Conservation (phyloP, 2,888 invertebrate genomes). For the Dioctria linearis region DNA sequence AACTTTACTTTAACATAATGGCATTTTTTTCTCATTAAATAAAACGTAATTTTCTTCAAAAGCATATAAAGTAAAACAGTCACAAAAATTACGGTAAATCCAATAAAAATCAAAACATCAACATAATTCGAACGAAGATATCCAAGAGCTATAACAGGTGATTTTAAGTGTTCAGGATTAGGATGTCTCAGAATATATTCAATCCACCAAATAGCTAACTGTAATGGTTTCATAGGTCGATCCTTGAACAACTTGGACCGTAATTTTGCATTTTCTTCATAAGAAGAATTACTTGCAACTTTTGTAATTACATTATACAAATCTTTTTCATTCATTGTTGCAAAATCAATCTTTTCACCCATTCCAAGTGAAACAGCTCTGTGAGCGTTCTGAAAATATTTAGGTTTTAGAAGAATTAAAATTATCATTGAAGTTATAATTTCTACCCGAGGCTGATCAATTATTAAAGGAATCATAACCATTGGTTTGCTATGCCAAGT, state of each 20-base stretch:
- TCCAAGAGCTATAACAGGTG: slow-evolving; percentile 70
- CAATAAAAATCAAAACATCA: slow-evolving; percentile 37
- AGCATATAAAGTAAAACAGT: too few species aligned
- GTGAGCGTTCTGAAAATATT: slow-evolving; percentile 50
- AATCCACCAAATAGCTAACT: slow-evolving; percentile 75
- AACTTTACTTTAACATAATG: too few species aligned
- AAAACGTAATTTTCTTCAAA: too few species aligned
- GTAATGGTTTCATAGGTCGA: slow-evolving; percentile 73
- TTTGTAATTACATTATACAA: slow-evolving; percentile 57
- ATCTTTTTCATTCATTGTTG: slow-evolving; percentile 57
- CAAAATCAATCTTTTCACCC: slow-evolving; percentile 59
- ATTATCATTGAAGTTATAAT: not conserved
- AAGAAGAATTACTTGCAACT: slow-evolving; percentile 59
- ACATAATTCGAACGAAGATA: slow-evolving; percentile 70
- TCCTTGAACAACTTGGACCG: slow-evolving; percentile 71
- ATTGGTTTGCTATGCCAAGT: slow-evolving; percentile 65
- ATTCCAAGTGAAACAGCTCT: slow-evolving; percentile 57
- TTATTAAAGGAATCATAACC: slow-evolving; percentile 64
- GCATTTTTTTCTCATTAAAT: too few species aligned
- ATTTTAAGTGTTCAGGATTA: slow-evolving; percentile 72
- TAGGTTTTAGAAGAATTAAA: not conserved
- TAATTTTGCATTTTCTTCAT: slow-evolving; percentile 64
- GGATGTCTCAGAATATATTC: slow-evolving; percentile 74
- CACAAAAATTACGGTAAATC: not conserved
- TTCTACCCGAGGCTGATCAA: slow-evolving; percentile 63